phyloP scores from a whole-genome alignment of 2,888 invertebrate genomes.

The Dasypolia templi region DNA sequence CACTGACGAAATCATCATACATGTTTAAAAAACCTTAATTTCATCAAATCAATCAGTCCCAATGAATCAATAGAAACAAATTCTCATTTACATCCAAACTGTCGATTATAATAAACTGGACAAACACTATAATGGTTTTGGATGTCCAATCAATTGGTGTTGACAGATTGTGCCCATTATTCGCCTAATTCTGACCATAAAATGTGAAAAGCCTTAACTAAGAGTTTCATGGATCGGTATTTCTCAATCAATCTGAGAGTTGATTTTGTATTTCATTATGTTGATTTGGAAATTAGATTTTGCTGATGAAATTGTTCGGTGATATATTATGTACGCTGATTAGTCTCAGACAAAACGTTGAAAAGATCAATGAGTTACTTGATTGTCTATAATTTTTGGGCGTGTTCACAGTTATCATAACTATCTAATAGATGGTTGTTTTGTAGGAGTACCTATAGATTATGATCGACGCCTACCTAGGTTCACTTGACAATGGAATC shows the following conservation, averaged over 20 bases:
- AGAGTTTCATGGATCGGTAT: slow-evolving; percentile 50
- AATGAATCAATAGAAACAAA: slow-evolving; percentile 55
- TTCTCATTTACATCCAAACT: slow-evolving; percentile 64
- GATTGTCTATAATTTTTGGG: slow-evolving; percentile 15
- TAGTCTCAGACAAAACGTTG: slow-evolving; percentile 34
- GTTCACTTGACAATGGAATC: not conserved
- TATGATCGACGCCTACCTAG: not conserved
- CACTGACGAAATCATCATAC: slow-evolving; percentile 53
- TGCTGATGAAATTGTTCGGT: slow-evolving; percentile 48
- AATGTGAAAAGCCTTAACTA: slow-evolving; percentile 50
- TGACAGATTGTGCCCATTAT: slow-evolving; percentile 62
- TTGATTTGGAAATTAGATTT: slow-evolving; percentile 63
- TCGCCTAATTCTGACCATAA: slow-evolving; percentile 53
- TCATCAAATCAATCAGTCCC: slow-evolving; percentile 65
- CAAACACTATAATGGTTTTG: slow-evolving; percentile 61
- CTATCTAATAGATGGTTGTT: not conserved
- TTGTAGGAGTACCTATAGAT: not conserved
- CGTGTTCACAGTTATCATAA: slow-evolving; percentile 11
- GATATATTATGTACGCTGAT: slow-evolving; percentile 59
- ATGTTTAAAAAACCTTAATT: slow-evolving; percentile 45
- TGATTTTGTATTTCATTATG: slow-evolving; percentile 60
- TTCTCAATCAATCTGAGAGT: slow-evolving; percentile 64
- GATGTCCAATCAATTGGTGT: slow-evolving; percentile 67
- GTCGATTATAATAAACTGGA: slow-evolving; percentile 65
- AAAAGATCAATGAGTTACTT: slow-evolving; percentile 34